A percentile compares a stretch with the other conserved stretches of the same genome.
Evolutionary conservation across 2,888 invertebrate genomes (phyloP).

Genomic region (Drosophila paramelanica): DNA sequence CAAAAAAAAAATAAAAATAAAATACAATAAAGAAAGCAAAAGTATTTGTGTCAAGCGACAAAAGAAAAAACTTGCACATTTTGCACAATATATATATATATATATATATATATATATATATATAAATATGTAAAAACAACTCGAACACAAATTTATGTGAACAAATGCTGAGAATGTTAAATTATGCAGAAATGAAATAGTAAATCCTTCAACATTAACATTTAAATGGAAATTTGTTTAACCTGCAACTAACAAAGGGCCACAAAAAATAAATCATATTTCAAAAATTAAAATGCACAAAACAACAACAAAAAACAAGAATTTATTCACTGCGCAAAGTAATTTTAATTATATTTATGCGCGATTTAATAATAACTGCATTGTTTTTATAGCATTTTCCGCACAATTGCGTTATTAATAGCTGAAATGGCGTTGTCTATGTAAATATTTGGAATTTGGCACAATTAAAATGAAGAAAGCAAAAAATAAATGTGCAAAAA

Average conservation of each 20-base stretch:
- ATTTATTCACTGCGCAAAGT: slow-evolving; percentile 9
- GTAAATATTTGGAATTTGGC: slow-evolving; percentile 40
- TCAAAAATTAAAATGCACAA: slow-evolving; percentile 8
- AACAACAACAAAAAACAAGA: background rate
- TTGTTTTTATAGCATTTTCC: slow-evolving; percentile 21
- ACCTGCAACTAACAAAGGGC: slow-evolving; percentile 6
- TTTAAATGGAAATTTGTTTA: slow-evolving; percentile 21
- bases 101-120: slow-evolving; percentile 6
- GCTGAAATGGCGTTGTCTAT: slow-evolving; percentile 16
- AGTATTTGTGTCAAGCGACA: slow-evolving; percentile 25
- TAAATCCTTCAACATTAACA: slow-evolving; percentile 15
- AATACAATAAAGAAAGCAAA: slow-evolving; percentile 15
- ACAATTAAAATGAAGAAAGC: slow-evolving; percentile 30
- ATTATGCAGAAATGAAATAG: slow-evolving; percentile 37
- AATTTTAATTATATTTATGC: slow-evolving; percentile 21
- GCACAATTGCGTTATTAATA: slow-evolving; percentile 41
- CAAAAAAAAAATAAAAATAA: background rate
- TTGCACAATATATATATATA: slow-evolving; percentile 7
- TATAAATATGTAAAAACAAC: slow-evolving; percentile 12
- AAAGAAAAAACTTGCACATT: slow-evolving; percentile 16
- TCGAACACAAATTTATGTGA: background rate
- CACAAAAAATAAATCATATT: background rate
- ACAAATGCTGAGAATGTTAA: slow-evolving; percentile 23
- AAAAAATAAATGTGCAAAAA: slow-evolving; percentile 8
- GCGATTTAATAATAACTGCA: slow-evolving; percentile 2